phyloP scores from a whole-genome alignment of 2,797 vertebrate species.

The Neosilurus mollespiculum region DNA sequence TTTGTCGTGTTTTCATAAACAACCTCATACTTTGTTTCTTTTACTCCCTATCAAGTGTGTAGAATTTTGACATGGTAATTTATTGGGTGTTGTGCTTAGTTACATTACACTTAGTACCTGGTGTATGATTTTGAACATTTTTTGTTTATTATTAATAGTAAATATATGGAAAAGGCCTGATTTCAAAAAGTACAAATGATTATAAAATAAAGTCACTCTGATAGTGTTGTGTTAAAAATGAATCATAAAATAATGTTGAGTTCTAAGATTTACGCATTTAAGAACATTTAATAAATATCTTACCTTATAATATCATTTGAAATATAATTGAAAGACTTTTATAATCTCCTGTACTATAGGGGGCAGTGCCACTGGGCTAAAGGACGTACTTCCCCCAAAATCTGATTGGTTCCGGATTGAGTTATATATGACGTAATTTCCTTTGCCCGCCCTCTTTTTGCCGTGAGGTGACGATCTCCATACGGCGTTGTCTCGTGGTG shows the following conservation, averaged over 20 bases:
- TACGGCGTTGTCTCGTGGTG: slow-evolving; percentile 86
- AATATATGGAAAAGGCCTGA: neutral
- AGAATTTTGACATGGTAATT: too few relatives aligned
- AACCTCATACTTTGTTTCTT: neutral
- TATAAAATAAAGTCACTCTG: neutral
- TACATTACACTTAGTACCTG: neutral
- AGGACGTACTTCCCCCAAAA: too few relatives aligned
- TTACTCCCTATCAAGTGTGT: neutral
- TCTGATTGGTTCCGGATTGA: slow-evolving; percentile 42
- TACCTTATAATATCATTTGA: too few relatives aligned
- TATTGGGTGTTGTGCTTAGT: neutral
- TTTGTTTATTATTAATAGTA: neutral
- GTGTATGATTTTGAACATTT: neutral
- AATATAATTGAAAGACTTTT: neutral
- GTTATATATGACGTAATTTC: slow-evolving; percentile 68
- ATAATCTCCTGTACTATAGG: slow-evolving; percentile 9
- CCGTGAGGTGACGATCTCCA: slow-evolving; percentile 73
- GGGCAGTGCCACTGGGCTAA: neutral
- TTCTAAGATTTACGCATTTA: neutral
- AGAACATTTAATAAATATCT: neutral
- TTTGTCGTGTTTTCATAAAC: slow-evolving; percentile 45
- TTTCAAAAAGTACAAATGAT: neutral
- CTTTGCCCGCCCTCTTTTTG: slow-evolving; percentile 68
- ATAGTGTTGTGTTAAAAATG: neutral
- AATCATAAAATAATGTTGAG: neutral